These are phyloP conservation scores for Carcina quercana DNA, from an alignment of 2,888 invertebrate species.

Conservation along the genomic window DNA sequence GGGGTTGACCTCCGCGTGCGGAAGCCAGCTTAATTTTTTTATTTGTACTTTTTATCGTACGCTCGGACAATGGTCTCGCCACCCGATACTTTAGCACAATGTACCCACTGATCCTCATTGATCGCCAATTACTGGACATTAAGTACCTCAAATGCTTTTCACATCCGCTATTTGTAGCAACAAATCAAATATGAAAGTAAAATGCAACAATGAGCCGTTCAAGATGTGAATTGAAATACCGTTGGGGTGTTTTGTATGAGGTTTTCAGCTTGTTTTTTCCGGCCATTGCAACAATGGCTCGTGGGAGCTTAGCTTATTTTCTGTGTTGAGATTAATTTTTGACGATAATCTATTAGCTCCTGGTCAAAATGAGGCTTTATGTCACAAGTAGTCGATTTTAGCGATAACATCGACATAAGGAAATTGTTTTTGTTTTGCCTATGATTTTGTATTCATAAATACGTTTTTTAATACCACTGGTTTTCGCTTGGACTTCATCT, in stretches of 20 bases:
- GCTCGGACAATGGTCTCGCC: constrained; percentile 50
- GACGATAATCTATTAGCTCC: constrained; percentile 22
- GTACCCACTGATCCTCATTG: constrained; percentile 74
- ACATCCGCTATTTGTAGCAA: constrained; percentile 68
- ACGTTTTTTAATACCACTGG: no score
- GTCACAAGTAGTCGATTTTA: background rate
- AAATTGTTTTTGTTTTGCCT: background rate
- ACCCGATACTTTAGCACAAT: constrained; percentile 65
- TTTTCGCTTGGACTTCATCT: no score
- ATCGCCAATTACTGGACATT: constrained; percentile 75
- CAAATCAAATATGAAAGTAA: constrained; percentile 65
- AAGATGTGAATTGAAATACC: constrained; percentile 56
- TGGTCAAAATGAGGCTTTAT: constrained; percentile 33
- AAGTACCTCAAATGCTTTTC: constrained; percentile 71
- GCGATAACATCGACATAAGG: no score
- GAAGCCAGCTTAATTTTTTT: constrained; percentile 50
- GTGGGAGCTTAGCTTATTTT: constrained; percentile 37
- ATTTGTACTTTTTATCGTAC: constrained; percentile 39
- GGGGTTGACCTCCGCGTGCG: constrained; percentile 53
- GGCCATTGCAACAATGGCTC: constrained; percentile 40
- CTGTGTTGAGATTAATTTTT: constrained; percentile 25
- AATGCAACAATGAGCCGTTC: constrained; percentile 52
- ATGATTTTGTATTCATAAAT: no score
- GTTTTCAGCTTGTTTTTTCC: constrained; percentile 50
- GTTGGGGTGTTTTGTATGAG: constrained; percentile 48